A percentile compares a stretch with the other conserved stretches of the same genome.
These are phyloP conservation scores for Rhegmatorhina hoffmannsi DNA, from an alignment of 2,113 vertebrate species.

Conservation along the genomic window DNA sequence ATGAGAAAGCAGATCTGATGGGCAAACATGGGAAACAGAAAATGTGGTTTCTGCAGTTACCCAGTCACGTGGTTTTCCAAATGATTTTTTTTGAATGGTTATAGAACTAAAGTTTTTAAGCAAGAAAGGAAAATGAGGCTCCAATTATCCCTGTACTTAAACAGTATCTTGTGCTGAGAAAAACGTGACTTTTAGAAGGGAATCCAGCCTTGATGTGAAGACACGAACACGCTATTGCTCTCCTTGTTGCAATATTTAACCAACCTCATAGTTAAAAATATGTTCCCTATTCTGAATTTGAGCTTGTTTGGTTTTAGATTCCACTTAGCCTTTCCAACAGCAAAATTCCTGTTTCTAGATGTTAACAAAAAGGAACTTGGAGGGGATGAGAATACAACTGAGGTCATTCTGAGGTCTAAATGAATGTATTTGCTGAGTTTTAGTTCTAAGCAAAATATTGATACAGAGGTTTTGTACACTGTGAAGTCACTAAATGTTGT, in stretches of 20 bases:
- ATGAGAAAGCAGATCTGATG: not conserved
- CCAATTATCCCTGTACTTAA: not conserved
- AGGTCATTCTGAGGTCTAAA: not conserved
- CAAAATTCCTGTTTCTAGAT: not conserved
- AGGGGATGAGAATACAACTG: not conserved
- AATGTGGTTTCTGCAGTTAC: not conserved
- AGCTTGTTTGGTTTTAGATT: not conserved
- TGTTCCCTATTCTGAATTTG: not conserved
- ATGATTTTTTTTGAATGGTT: not conserved
- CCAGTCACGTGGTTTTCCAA: not conserved
- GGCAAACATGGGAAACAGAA: not conserved
- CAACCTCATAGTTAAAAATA: not conserved
- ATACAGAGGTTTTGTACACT: not conserved
- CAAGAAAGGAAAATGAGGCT: not conserved
- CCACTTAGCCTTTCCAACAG: not conserved
- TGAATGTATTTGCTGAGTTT: not conserved
- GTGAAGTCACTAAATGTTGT: not conserved
- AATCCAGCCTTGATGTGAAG: not conserved
- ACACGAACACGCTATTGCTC: fast-evolving
- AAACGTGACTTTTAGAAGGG: not conserved
- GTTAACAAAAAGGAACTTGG: not conserved
- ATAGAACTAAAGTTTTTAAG: not conserved
- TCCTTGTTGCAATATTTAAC: not conserved
- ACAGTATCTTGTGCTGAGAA: not conserved
- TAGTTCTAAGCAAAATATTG: not conserved